Conservation (phyloP, 2,888 invertebrate species). For the Gasteruption jaculator region DNA sequence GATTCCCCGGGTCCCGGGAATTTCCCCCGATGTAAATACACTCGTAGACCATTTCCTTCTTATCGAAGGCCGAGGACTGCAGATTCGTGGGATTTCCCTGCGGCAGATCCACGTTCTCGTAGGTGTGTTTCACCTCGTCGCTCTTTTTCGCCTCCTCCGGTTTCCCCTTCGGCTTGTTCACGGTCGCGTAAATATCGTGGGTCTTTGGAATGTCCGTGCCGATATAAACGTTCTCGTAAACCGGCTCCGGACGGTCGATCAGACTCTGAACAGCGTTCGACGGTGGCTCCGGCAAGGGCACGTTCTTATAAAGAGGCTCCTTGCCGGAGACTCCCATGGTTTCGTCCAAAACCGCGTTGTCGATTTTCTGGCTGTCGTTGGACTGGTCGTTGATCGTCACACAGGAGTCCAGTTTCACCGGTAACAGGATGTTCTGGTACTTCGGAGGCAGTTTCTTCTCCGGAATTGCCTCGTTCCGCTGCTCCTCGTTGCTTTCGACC, state of each 20-base stretch:
- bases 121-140: conserved; percentile 27
- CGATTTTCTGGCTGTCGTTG: conserved; percentile 6
- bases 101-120: conserved; percentile 32
- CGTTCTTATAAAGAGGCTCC: conserved; percentile 13
- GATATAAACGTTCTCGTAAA: conserved; percentile 39
- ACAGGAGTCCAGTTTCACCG: conserved; percentile 29
- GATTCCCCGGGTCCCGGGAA: too few relatives aligned
- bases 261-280: conserved; percentile 21
- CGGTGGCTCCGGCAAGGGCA: conserved; percentile 9
- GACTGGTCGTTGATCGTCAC: too few relatives aligned
- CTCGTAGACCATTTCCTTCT: conserved; percentile 29
- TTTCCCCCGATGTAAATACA: conserved; percentile 31
- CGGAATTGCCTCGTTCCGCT: too few relatives aligned
- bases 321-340: conserved; percentile 3
- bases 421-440: conserved; percentile 40
- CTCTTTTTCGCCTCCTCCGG: conserved; percentile 11
- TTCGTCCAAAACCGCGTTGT: conserved; percentile 5
- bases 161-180: conserved; percentile 17
- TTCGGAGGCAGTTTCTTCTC: conserved; percentile 24
- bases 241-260: conserved; percentile 29
- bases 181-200: conserved; percentile 20
- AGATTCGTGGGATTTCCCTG: conserved; percentile 19
- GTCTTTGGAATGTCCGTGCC: conserved; percentile 31
- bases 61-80: neutral
- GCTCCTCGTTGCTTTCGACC: too few relatives aligned